Evolutionary conservation across 1,140 invertebrate genomes (phyloP).

Genomic region (Solen grandis): DNA sequence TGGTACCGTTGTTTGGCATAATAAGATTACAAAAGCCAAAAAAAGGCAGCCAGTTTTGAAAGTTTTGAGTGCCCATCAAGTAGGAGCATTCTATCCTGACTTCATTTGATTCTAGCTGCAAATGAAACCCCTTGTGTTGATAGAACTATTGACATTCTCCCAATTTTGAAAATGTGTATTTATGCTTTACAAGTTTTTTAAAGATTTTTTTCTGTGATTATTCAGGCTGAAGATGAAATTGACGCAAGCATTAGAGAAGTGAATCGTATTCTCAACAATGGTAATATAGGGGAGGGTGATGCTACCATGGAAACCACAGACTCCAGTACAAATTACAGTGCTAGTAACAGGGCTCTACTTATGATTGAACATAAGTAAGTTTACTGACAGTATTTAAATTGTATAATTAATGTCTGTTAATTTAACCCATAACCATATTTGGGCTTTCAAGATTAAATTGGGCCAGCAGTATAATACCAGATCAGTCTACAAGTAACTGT

Average conservation of each 20-base stretch:
- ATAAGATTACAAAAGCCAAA: too few relatives aligned
- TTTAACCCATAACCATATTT: too few relatives aligned
- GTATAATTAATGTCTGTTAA: too few relatives aligned
- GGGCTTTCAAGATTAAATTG: too few relatives aligned
- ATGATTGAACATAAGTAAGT: constrained; percentile 73
- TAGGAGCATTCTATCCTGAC: not conserved
- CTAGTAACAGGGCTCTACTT: constrained; percentile 64
- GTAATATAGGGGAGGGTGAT: constrained; percentile 55
- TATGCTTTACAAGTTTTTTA: constrained; percentile 8
- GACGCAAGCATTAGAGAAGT: constrained; percentile 88
- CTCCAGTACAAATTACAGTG: constrained; percentile 11
- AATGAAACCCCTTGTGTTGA: too few relatives aligned
- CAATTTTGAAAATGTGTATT: not conserved
- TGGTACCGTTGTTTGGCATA: too few relatives aligned
- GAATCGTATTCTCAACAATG: constrained; percentile 87
- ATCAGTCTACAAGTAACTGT: too few relatives aligned
- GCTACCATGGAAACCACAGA: not conserved
- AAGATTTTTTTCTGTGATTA: constrained; percentile 42
- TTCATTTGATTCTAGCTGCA: not conserved
- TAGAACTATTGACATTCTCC: not conserved
- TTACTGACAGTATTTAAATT: not conserved
- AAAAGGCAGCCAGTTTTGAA: too few relatives aligned
- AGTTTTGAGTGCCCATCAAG: not conserved
- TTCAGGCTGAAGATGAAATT: constrained; percentile 86
- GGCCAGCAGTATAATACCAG: too few relatives aligned